Percentiles rank a stretch among this genome's conserved stretches.
Conservation (phyloP, 2,113 vertebrate genomes). For the Vulpes vulpes region DNA sequence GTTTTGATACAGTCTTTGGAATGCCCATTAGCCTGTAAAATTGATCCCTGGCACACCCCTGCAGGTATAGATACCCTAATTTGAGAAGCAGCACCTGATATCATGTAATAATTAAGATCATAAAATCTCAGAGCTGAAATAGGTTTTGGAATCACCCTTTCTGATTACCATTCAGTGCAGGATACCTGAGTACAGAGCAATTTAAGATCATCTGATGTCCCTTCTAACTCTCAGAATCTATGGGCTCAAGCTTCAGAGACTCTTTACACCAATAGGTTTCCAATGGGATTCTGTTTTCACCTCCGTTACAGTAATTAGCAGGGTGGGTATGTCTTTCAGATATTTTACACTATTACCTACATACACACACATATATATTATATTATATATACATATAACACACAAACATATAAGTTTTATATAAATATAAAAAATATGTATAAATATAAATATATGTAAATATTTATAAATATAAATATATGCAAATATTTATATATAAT, state of each 20-base stretch:
- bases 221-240: slow-evolving; percentile 36
- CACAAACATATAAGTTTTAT: background rate
- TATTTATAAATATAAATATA: too few relatives aligned
- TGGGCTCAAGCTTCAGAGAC: background rate
- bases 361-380: accelerated
- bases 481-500: too few relatives aligned
- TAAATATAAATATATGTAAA: too few relatives aligned
- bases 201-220: background rate
- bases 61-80: background rate
- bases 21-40: background rate
- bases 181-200: background rate
- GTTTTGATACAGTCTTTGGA: slow-evolving; percentile 12
- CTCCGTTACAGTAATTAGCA: background rate
- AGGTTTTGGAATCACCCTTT: background rate
- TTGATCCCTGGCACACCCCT: background rate
- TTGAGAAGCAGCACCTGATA: background rate
- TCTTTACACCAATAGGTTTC: background rate
- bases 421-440: too few relatives aligned
- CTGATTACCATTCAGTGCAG: background rate
- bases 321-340: background rate
- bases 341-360: background rate
- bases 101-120: background rate
- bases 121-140: slow-evolving; percentile 36
- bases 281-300: background rate
- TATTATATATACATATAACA: too few relatives aligned